Base-by-base conservation (phyloP, 1,140 invertebrate genomes). In the Drosophila sturtevanti region DNA sequence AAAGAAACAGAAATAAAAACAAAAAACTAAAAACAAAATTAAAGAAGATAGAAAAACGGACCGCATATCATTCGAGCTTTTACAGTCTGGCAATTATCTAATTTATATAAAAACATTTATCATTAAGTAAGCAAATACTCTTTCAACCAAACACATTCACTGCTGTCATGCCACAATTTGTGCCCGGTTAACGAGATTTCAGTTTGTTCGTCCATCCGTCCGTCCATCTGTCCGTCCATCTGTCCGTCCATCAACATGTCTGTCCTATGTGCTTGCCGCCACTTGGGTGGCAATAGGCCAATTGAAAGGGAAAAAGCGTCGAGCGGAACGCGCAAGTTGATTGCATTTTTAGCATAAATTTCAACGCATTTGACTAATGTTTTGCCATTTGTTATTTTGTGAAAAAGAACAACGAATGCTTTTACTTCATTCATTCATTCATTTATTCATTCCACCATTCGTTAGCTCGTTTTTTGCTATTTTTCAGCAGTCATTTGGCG, bases 281-380 rank as follows among this genome's bases (percentile, higher is more conserved):
- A 89, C 82, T 86, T 86, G 82, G 82, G 82, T 86, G 82, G 75
- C 66, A 72, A 62, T 77, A 48, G 69, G 84, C 74, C 41, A 58
- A 60, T 62, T 77, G 73, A 77, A 68, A 64, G 75, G 62, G 58
- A 58, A 55, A 34, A 44, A 65, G 16, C 72, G 67, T 87, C 71
- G 68, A 86, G 79, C 82, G 84, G 68, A 89, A 89, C 85, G 85
- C 85, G 80, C 85, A 69, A 89, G 80, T 74, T 89, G 84, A 89
- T 89, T 89, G 84, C 84, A 89, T 89, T 89, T 89, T 89, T 78
- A 89, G 84, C 84, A 89, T 89, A 89, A 89, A 89, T 89, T 89
- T 89, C 79, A 89, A 89, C 84, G 85, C 85, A 89, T 84, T 89
- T 87, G 84, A 87, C 84, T 87, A 87, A 87, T 87, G 84, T 84